Conservation (phyloP, 2,113 vertebrate genomes). For the Callipepla californica region DNA sequence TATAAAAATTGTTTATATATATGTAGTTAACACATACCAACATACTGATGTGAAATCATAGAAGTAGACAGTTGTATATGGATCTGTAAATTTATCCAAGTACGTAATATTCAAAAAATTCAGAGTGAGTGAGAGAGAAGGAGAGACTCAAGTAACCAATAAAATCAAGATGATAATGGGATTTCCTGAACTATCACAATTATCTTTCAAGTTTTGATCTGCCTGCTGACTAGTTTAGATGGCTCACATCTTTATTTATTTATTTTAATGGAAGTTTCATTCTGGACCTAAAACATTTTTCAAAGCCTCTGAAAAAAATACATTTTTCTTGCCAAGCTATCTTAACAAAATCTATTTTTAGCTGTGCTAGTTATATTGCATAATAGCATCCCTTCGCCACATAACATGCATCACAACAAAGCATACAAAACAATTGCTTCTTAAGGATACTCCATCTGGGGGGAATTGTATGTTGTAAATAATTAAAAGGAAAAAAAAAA, state of each 20-base stretch:
- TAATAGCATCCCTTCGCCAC: not conserved
- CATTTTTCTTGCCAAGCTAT: not conserved
- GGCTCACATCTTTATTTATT: not conserved
- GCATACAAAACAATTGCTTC: not conserved
- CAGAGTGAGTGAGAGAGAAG: not conserved
- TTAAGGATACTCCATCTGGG: not conserved
- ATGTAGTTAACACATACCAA: not conserved
- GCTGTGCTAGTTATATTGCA: not conserved
- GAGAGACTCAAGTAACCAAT: not conserved
- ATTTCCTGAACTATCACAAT: not conserved
- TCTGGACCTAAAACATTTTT: not conserved
- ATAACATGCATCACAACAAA: not conserved
- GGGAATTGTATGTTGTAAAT: not conserved
- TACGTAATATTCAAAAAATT: accelerated
- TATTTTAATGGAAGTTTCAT: not conserved
- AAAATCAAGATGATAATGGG: accelerated
- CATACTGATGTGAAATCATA: not conserved
- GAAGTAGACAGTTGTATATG: not conserved
- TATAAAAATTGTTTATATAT: no score
- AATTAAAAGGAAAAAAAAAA: not conserved
- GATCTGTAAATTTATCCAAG: not conserved
- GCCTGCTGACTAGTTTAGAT: not conserved
- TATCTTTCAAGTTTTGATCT: not conserved
- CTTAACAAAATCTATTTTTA: not conserved
- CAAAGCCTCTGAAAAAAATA: not conserved